Base-by-base conservation (phyloP, 64 coral and sea anemone species). In the Actinia equina region DNA sequence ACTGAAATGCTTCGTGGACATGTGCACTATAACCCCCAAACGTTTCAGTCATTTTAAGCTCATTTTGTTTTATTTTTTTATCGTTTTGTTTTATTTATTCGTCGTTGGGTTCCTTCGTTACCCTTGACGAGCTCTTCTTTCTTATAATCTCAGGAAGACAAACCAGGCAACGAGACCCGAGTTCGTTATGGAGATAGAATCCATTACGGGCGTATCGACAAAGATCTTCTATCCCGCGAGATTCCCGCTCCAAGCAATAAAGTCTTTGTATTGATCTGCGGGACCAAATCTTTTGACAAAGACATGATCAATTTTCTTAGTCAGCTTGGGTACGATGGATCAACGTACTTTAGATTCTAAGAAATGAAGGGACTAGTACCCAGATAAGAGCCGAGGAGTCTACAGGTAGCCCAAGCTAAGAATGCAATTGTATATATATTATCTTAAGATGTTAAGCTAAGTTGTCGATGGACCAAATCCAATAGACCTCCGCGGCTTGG, bases 231-330 rank as follows among this genome's bases (percentile, higher is more conserved):
- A n/a, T 85, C 85, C 18, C 84, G 63, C 62, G 84, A 93, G 59
- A 70, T 93, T 30, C 94, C 91, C 30, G 78, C 83, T 54, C 91
- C 94, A 20, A 54, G 67, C 58, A 23, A 86, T 46, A 79, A 83
- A 22, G 37, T 93, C 23, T 86, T 77, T 53, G 61, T 96, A 76
- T 77, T 96, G 3, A 93, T 96, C 54, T 96, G 94, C 78, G 94
- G 94, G 20, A 96, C 94, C 2, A 93, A 89, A 70, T 96, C 94
- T 5, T 96, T 96, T 91, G 94, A 96, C 20, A 96, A 96, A 82
- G 94, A 96, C 81, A 96, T 96, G 94, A 96, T 96, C 49, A 96
- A 96, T 25, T 78, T 88, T 80, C 71, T 96, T 15, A 53, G 86
- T 76, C 27, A 43, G 20, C 62, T 88, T n/a, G 88, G 91, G 8